phyloP scores from a whole-genome alignment of 2,888 invertebrate genomes.

The Colletes collaris region DNA sequence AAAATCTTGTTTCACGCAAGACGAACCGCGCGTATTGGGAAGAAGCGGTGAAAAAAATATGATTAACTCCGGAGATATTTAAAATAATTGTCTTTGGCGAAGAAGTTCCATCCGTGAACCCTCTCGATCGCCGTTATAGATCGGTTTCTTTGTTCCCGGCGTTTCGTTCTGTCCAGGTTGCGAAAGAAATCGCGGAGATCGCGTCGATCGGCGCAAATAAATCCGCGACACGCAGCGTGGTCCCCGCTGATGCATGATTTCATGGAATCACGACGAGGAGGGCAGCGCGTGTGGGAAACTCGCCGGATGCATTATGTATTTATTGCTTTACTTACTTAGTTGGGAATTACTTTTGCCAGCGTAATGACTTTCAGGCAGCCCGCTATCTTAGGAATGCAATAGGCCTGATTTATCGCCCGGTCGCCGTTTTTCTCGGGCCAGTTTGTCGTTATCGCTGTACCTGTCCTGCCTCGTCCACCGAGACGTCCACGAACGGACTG shows the following conservation, averaged over 20 bases:
- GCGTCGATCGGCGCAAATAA: constrained; percentile 71
- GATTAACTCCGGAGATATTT: too few species aligned
- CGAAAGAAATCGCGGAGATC: constrained; percentile 50
- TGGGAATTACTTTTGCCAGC: constrained; percentile 79
- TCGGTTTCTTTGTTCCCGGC: background rate
- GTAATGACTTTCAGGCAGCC: constrained; percentile 77
- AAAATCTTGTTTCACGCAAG: too few species aligned
- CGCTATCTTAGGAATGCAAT: constrained; percentile 75
- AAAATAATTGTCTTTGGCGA: too few species aligned
- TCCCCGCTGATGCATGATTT: constrained; percentile 77
- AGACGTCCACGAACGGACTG: constrained; percentile 24
- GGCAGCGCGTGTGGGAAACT: constrained; percentile 76
- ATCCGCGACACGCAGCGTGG: constrained; percentile 68
- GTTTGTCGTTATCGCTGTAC: constrained; percentile 67
- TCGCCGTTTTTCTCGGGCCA: constrained; percentile 67
- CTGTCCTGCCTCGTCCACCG: constrained; percentile 42
- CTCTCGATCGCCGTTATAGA: too few species aligned
- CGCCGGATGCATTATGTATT: constrained; percentile 81
- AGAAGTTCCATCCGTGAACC: too few species aligned
- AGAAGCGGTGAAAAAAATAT: too few species aligned
- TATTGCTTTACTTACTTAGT: constrained; percentile 81
- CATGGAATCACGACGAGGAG: constrained; percentile 71
- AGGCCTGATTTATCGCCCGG: constrained; percentile 72
- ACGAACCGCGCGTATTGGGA: too few species aligned
- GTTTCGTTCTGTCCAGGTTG: constrained; percentile 15